Base-by-base conservation (phyloP, 2,888 invertebrate genomes). In the Phaedon cochleariae region DNA sequence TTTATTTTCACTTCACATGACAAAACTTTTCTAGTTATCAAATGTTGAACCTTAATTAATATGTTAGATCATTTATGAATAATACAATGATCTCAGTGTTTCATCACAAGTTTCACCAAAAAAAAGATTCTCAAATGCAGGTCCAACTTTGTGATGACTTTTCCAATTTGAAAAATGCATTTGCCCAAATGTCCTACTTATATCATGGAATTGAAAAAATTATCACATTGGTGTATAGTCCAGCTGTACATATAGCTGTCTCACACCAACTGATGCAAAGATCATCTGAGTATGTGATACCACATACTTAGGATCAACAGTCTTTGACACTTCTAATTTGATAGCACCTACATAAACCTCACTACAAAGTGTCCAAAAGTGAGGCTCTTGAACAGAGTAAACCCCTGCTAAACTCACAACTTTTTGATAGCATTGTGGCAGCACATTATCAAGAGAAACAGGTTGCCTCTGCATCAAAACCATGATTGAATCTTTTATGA, bases 361-460 rank as follows among this genome's bases (percentile, higher is more conserved):
- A 80, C 95, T 96, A 83, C 97, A 97, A 68, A 98, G 86, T 12
- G 98, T 98, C 98, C 98, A 98, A 84, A 98, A 98, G 82, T 98
- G 98, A 2, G 97, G 97, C 77, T 98, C 97, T 79, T 97, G 97
- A 10, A 98, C 95, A 65, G 96, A 94, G 81, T 96, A 95, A 17
- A 98, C 97, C 3, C 97, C 98, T 9, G 96, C 94, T 62, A 98
- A 84, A 68, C 96, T 92, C 52, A 93, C 93, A 74, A 95, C 92
- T 77, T 94, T 92, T 78, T 95, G 93, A 83, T 93, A 97, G 79
- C 96, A 92, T 77, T 93, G 93, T 0, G 96, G 94, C 70, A 98
- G 84, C 29, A 90, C 87, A 66, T 91, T 87, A 82, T 98, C 98
- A 67, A 98, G 84, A 1, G 89, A 86, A 18, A 87, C 83, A 0